Evolutionary conservation across 37 sponge, comb jelly and placozoan species (phyloP).

Genomic region (Mnemiopsis leidyi): DNA sequence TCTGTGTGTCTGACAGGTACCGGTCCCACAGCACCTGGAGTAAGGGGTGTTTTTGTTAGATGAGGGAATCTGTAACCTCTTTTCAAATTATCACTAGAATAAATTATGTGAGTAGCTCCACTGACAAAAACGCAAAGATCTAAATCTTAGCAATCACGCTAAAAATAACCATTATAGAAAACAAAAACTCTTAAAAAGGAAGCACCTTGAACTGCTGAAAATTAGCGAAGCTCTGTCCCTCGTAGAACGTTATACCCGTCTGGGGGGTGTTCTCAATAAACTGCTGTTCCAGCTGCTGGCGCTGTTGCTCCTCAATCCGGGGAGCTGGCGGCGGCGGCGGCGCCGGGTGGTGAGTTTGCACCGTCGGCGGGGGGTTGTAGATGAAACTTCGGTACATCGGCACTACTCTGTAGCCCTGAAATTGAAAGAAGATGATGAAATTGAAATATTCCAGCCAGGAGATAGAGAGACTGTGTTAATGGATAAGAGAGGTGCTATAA

Average conservation of each 20-base stretch:
- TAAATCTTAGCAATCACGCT: no score
- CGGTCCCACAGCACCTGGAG: constrained; percentile 18
- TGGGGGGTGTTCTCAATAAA: constrained; percentile 23
- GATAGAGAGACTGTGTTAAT: no score
- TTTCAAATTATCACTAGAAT: no score
- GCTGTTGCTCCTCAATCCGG: neutral
- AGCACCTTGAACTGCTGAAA: constrained; percentile 24
- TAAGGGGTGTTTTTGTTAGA: neutral
- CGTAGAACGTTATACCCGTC: constrained; percentile 5
- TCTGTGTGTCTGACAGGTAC: constrained; percentile 38
- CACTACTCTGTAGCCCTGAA: constrained; percentile 38
- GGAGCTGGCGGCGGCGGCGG: neutral
- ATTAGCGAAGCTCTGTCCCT: constrained; percentile 37
- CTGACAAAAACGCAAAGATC: no score
- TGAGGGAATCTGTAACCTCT: no score
- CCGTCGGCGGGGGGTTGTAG: constrained; percentile 30
- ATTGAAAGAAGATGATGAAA: no score
- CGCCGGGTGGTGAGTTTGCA: neutral
- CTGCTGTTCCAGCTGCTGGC: neutral
- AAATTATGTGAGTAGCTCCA: no score
- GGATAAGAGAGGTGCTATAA: no score
- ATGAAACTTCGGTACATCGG: constrained; percentile 33
- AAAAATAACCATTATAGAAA: no score
- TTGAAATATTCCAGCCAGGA: no score
- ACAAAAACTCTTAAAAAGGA: neutral